phyloP scores from a whole-genome alignment of 2,888 invertebrate species.

The Macrophya annulata region DNA sequence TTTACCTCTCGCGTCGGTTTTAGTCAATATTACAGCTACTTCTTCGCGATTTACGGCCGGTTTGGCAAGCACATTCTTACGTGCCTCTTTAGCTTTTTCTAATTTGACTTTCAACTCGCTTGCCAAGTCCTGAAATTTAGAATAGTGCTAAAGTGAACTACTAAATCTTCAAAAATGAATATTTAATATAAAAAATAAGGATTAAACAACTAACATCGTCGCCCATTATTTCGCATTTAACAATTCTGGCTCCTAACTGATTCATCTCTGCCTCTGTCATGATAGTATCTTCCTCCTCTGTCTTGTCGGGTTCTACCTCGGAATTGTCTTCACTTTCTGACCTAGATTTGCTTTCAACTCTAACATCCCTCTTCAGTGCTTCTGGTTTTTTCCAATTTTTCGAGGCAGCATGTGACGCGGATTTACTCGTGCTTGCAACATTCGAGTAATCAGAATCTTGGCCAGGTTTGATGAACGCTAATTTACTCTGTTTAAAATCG shows the following conservation, averaged over 20 bases:
- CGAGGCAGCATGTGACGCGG: conserved; percentile 55
- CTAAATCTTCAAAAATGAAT: conserved; percentile 15
- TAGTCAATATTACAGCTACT: conserved; percentile 85
- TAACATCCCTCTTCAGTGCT: conserved; percentile 8
- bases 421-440: conserved; percentile 30
- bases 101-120: conserved; percentile 88
- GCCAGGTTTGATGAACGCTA: conserved; percentile 69
- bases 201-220: conserved; percentile 81
- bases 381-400: conserved; percentile 67
- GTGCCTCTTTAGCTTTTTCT: conserved; percentile 84
- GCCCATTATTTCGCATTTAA: conserved; percentile 97
- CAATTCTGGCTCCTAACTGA: conserved; percentile 92
- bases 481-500: conserved; percentile 58
- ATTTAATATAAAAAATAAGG: background rate
- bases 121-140: conserved; percentile 81
- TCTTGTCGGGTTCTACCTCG: conserved; percentile 57
- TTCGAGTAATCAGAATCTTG: conserved; percentile 61
- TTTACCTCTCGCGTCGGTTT: conserved; percentile 83
- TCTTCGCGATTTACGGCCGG: conserved; percentile 70
- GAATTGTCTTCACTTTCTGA: conserved; percentile 56
- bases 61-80: conserved; percentile 66
- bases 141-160: background rate
- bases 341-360: conserved; percentile 47
- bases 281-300: conserved; percentile 68
- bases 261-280: conserved; percentile 93